phyloP scores from a whole-genome alignment of 2,888 invertebrate species.

The Caenorhabditis sp. region DNA sequence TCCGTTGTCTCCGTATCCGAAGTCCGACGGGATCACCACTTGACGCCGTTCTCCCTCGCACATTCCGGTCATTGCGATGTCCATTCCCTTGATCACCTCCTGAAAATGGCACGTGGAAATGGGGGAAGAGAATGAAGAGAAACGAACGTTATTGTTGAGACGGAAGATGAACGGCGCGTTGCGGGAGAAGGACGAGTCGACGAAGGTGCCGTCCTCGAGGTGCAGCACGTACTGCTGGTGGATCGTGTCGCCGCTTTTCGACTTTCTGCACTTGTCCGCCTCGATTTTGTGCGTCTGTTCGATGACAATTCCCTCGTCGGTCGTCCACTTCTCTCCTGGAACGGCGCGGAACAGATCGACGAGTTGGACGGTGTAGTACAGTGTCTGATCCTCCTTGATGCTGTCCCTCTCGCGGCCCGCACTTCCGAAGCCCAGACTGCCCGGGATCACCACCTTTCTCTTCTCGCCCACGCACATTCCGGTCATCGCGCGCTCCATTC shows the following conservation, averaged over 20 bases:
- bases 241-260: constrained; percentile 73
- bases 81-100: constrained; percentile 78
- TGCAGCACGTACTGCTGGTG: constrained; percentile 77
- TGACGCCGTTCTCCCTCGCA: constrained; percentile 78
- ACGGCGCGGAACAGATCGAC: constrained; percentile 77
- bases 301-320: constrained; percentile 71
- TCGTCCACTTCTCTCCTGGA: constrained; percentile 77
- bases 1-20: constrained; percentile 77
- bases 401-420: constrained; percentile 70
- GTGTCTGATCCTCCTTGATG: constrained; percentile 74
- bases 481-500: constrained; percentile 78
- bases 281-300: constrained; percentile 67
- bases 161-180: constrained; percentile 78
- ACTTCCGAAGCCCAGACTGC: constrained; percentile 75
- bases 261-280: constrained; percentile 66
- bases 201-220: constrained; percentile 78
- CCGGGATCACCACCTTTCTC: constrained; percentile 78
- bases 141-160: constrained; percentile 65
- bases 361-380: constrained; percentile 78
- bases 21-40: constrained; percentile 75
- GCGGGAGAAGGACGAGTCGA: constrained; percentile 77
- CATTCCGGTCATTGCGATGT: constrained; percentile 77
- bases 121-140: neutral
- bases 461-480: constrained; percentile 79
- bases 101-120: constrained; percentile 25